A percentile compares a stretch with the other conserved stretches of the same genome.
phyloP scores from a whole-genome alignment of 2,888 invertebrate species.

The Ethmia dodecea region DNA sequence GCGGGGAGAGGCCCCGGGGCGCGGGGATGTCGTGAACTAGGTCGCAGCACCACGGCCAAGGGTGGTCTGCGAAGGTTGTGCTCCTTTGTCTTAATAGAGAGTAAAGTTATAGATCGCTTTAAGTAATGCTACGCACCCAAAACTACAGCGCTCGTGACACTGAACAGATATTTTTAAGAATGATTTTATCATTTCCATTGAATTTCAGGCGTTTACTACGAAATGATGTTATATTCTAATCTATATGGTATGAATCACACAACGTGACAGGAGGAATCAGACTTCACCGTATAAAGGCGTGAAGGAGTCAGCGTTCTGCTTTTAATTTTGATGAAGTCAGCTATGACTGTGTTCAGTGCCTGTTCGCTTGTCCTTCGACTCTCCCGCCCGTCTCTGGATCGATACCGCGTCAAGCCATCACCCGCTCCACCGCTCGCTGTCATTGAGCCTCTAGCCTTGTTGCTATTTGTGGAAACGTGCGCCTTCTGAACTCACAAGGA shows the following conservation, averaged over 20 bases:
- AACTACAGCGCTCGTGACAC: no score
- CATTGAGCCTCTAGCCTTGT: slow-evolving; percentile 8
- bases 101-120: no score
- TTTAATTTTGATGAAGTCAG: no score
- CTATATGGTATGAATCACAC: no score
- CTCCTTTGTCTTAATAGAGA: slow-evolving; percentile 51
- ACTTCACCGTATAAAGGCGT: no score
- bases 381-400: slow-evolving; percentile 24
- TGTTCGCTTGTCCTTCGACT: slow-evolving; percentile 23
- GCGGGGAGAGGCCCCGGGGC: slow-evolving; percentile 28
- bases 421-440: slow-evolving; percentile 8
- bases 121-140: no score
- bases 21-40: slow-evolving; percentile 46
- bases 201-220: no score
- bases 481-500: not conserved
- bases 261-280: no score
- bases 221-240: no score
- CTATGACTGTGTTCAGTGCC: slow-evolving; percentile 5
- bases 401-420: slow-evolving; percentile 29
- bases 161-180: no score
- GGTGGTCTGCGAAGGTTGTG: slow-evolving; percentile 68
- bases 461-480: slow-evolving; percentile 7
- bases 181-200: no score
- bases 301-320: no score
- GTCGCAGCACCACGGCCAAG: slow-evolving; percentile 73